Percentiles rank a stretch among this genome's conserved stretches.
These are phyloP conservation scores for Mastigias papua DNA, from an alignment of 30 jellyfish, hydroid and myxozoan genomes.

Conservation along the genomic window DNA sequence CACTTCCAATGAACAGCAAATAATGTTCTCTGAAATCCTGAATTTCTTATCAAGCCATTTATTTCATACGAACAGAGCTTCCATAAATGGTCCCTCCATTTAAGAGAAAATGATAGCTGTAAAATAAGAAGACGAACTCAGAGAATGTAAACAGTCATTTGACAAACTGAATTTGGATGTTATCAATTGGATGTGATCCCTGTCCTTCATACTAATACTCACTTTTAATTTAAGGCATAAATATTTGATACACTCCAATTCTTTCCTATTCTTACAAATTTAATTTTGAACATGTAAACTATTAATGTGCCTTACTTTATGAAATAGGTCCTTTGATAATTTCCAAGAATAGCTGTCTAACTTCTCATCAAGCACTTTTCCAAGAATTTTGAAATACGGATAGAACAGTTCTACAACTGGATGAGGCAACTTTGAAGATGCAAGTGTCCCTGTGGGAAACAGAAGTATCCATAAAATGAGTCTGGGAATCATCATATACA, in stretches of 20 bases:
- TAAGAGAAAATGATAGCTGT: slow-evolving; percentile 34
- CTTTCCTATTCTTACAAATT: no score
- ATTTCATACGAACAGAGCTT: slow-evolving; percentile 15
- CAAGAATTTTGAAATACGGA: slow-evolving; percentile 33
- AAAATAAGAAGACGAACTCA: background rate
- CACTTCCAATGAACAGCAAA: slow-evolving; percentile 69
- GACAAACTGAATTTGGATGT: background rate
- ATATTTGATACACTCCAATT: background rate
- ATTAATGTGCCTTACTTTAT: slow-evolving; percentile 3
- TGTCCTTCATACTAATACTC: background rate
- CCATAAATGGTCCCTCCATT: slow-evolving; percentile 75
- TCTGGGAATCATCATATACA: no score
- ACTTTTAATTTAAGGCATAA: background rate
- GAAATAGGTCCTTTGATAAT: background rate
- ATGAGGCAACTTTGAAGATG: slow-evolving; percentile 41
- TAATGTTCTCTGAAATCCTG: slow-evolving; percentile 11
- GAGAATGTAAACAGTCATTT: no score
- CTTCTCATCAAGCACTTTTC: slow-evolving; percentile 4
- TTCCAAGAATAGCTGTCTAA: background rate
- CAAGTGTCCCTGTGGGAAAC: slow-evolving; percentile 32
- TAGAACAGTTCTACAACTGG: slow-evolving; percentile 31
- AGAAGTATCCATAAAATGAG: no score
- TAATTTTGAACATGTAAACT: no score
- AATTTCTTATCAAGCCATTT: background rate
- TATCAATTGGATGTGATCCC: background rate